Evolutionary conservation across 2,797 vertebrate species (phyloP), one percentile per base, ranked within the genome.

Genomic region (Falco cherrug): DNA sequence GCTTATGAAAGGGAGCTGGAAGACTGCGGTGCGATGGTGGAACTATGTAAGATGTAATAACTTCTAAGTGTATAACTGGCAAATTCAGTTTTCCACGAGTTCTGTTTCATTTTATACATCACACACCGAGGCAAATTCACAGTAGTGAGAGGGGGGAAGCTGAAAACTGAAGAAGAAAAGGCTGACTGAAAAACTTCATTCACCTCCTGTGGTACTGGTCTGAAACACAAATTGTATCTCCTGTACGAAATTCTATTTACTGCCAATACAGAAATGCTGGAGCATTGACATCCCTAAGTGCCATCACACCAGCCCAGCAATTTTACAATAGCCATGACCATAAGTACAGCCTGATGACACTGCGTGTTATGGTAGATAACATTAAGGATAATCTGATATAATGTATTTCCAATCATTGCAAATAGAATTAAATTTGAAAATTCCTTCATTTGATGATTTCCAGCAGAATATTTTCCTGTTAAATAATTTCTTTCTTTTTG

Each of bases 241-340:
- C 26, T 33, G 1, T 50, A 68, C 74, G 28, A 81, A 59, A 60
- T 74, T 90, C 41, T 83, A 3, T 88, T 76, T 71, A 63, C 43
- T 67, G 67, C 61, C 60, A 24, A 35, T 86, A 77, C 15, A 90
- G 18, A 87, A 94, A 87, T 73, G 47, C 21, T 47, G 80, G 33
- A 90, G 92, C 88, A 86, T 15, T 79, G 37, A 6, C 7, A 63
- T 63, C 96, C 95, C 67, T 77, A 83, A 96, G 17, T 76, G 35
- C 26, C 82, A 91, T 57, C 8, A 89, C 18, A 94, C 57, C 31
- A 87, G 31, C 31, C 33, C n/a, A 71, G 25, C 39, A 83, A 64
- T 57, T 75, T 91, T 76, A 29, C 13, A n/a, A 57, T 26, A 37
- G 6, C 9, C 12, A 8, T 73, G 43, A 81, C 6, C 89, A 17